A percentile compares a stretch with the other conserved stretches of the same genome.
These are phyloP conservation scores for Pogona vitticeps DNA, from an alignment of 2,113 vertebrate genomes.

Conservation along the genomic window DNA sequence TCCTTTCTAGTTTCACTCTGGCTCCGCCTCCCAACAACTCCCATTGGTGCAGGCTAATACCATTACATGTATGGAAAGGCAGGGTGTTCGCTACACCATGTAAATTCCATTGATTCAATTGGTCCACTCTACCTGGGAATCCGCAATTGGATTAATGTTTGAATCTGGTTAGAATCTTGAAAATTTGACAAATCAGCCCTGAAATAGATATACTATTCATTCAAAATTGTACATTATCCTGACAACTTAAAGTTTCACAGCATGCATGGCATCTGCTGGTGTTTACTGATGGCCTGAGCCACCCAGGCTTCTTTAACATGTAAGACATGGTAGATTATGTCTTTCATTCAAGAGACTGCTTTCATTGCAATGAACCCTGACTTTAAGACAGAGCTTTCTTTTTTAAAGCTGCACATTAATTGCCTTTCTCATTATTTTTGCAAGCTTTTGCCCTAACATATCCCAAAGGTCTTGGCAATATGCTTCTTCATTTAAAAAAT, in stretches of 20 bases:
- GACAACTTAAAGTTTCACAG: constrained; percentile 48
- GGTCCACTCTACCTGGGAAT: no score
- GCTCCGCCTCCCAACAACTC: no score
- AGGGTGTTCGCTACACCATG: no score
- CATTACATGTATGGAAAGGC: no score
- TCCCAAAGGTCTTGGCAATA: constrained; percentile 85
- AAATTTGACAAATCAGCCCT: background rate
- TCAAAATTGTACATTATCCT: constrained; percentile 17
- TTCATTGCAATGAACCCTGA: constrained; percentile 79
- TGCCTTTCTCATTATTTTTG: constrained; percentile 84
- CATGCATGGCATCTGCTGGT: constrained; percentile 36
- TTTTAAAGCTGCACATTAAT: constrained; percentile 85
- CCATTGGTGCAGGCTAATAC: no score
- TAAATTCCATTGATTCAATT: no score
- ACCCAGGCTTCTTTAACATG: constrained; percentile 63
- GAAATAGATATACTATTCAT: background rate
- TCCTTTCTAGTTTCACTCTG: no score
- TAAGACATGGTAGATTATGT: constrained; percentile 66
- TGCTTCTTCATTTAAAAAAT: constrained; percentile 81
- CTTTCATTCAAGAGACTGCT: constrained; percentile 82
- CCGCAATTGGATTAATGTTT: no score
- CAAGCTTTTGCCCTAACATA: constrained; percentile 87
- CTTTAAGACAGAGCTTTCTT: constrained; percentile 79
- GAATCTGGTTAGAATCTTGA: background rate
- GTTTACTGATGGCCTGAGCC: constrained; percentile 44